These are phyloP conservation scores for Ooceraea biroi DNA, from an alignment of 1,140 invertebrate species.

Conservation along the genomic window DNA sequence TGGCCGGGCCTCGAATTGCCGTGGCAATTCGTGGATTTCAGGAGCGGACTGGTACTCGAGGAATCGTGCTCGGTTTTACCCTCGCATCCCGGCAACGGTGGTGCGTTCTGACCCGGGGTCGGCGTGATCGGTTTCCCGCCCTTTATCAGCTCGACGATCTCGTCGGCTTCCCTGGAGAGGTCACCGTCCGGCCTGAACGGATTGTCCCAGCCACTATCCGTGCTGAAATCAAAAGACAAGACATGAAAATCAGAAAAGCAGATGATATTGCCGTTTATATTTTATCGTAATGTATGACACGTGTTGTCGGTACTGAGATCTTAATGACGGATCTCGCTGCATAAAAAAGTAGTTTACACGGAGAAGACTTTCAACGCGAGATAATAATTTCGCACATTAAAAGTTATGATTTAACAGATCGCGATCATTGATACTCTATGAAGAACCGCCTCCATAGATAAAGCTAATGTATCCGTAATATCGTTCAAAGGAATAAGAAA, in stretches of 20 bases:
- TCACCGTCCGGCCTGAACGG: slow-evolving; percentile 98
- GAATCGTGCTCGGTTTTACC: slow-evolving; percentile 75
- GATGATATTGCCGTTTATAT: background rate
- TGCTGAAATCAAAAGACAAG: slow-evolving; percentile 88
- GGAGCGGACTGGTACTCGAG: slow-evolving; percentile 82
- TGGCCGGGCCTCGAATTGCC: slow-evolving; percentile 78
- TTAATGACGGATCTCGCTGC: slow-evolving; percentile 27
- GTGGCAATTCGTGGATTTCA: slow-evolving; percentile 79
- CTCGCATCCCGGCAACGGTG: slow-evolving; percentile 82
- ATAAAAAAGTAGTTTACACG: slow-evolving; percentile 1
- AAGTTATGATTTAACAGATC: too few relatives aligned
- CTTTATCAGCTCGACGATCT: slow-evolving; percentile 97
- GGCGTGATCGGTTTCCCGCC: slow-evolving; percentile 94
- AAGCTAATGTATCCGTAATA: background rate
- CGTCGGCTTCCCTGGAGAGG: slow-evolving; percentile 97
- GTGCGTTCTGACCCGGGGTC: slow-evolving; percentile 86
- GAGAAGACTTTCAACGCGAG: background rate
- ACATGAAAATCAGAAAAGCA: too few relatives aligned
- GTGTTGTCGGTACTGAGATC: slow-evolving; percentile 1
- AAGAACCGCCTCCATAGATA: background rate
- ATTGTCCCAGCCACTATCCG: slow-evolving; percentile 98
- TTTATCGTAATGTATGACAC: slow-evolving; percentile 1
- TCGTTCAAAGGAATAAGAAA: background rate
- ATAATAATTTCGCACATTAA: background rate
- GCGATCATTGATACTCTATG: background rate